phyloP scores from a whole-genome alignment of 2,888 invertebrate species.

The Campoplex nolae region DNA sequence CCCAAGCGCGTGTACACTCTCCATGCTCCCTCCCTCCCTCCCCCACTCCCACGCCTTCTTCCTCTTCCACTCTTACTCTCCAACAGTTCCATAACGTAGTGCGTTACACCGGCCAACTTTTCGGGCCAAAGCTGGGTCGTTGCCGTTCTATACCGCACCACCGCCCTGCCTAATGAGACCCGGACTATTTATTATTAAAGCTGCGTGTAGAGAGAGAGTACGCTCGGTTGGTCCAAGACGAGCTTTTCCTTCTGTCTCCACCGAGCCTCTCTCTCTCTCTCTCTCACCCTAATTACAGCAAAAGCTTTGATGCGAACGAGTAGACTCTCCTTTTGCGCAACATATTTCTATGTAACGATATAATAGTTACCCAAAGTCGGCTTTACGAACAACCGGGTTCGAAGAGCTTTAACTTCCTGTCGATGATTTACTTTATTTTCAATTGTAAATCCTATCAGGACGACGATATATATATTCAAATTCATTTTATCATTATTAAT shows the following conservation, averaged over 20 bases:
- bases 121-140: conserved; percentile 30
- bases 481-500: too few relatives aligned
- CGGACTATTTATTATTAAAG: conserved; percentile 80
- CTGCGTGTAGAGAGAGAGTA: conserved; percentile 43
- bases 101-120: conserved; percentile 31
- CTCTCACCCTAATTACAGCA: conserved; percentile 77
- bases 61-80: conserved; percentile 23
- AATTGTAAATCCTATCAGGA: background rate
- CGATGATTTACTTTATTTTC: background rate
- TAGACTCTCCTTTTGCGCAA: conserved; percentile 15
- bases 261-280: conserved; percentile 62
- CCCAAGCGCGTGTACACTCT: conserved; percentile 68
- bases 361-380: conserved; percentile 30
- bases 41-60: background rate
- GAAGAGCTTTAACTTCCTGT: background rate
- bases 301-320: conserved; percentile 73
- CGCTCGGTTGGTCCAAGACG: conserved; percentile 70
- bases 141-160: conserved; percentile 49
- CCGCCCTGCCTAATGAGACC: conserved; percentile 75
- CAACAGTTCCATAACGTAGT: conserved; percentile 23
- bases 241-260: conserved; percentile 74
- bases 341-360: conserved; percentile 18
- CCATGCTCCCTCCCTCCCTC: conserved; percentile 10
- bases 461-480: background rate
- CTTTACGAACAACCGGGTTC: conserved; percentile 17